phyloP scores from a whole-genome alignment of 2,113 vertebrate species.

The zebrafish (Danio rerio) region GRCz12tu NC_133199.1:23591501-23592000 shows the following conservation, averaged over 20 bases:
- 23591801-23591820: background rate
- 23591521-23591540: too few relatives aligned
- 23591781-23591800: background rate
- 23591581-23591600: too few relatives aligned
- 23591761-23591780: background rate
- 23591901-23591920: background rate
- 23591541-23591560: too few relatives aligned
- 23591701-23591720: slow-evolving; percentile 24
- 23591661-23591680: slow-evolving; percentile 35
- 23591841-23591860: background rate
- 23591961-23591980: background rate
- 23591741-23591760: background rate
- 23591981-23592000: slow-evolving; percentile 40
- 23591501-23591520: too few relatives aligned
- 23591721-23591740: slow-evolving; percentile 27
- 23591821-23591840: background rate
- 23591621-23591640: too few relatives aligned
- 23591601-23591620: too few relatives aligned
- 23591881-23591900: background rate
- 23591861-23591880: background rate
- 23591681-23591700: slow-evolving; percentile 41
- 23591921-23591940: background rate
- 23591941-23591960: background rate
- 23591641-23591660: slow-evolving; percentile 36
- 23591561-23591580: too few relatives aligned